Conservation (phyloP, 1,140 invertebrate species). For the Dendroctonus ponderosae region DNA sequence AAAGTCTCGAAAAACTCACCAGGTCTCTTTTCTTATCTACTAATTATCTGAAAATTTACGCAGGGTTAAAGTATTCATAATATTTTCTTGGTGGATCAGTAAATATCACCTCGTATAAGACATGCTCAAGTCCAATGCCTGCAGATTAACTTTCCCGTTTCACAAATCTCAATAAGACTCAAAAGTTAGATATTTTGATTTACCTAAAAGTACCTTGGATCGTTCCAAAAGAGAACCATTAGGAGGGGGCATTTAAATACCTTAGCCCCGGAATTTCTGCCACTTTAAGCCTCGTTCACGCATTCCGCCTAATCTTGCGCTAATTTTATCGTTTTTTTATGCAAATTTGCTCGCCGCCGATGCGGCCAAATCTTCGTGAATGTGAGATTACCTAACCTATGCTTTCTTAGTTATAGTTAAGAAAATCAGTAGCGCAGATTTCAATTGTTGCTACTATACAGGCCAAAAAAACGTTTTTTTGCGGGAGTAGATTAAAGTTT, state of each 20-base stretch:
- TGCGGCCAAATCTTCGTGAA: constrained; percentile 37
- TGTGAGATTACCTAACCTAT: constrained; percentile 45
- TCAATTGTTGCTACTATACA: too few relatives aligned
- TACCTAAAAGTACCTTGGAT: constrained; percentile 11
- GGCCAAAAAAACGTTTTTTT: background rate
- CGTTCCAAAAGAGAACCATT: background rate
- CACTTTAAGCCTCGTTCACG: constrained; percentile 28
- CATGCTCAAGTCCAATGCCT: too few relatives aligned
- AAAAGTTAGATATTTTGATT: constrained; percentile 15
- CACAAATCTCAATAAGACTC: background rate
- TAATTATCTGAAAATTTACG: too few relatives aligned
- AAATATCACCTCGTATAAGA: too few relatives aligned
- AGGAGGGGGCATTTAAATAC: constrained; percentile 20
- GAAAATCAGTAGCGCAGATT: background rate
- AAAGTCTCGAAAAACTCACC: too few relatives aligned
- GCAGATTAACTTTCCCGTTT: too few relatives aligned
- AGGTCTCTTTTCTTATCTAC: too few relatives aligned
- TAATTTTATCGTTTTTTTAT: constrained; percentile 51
- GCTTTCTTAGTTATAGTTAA: constrained; percentile 43
- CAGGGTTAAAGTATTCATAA: too few relatives aligned
- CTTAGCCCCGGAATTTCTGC: constrained; percentile 19
- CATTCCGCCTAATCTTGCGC: constrained; percentile 38
- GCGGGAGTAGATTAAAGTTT: too few relatives aligned
- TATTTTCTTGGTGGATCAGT: too few relatives aligned
- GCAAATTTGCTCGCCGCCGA: constrained; percentile 39